Evolutionary conservation across 1,140 invertebrate genomes (phyloP), one percentile per base, ranked within the genome.

Genomic region (Diprion similis): DNA sequence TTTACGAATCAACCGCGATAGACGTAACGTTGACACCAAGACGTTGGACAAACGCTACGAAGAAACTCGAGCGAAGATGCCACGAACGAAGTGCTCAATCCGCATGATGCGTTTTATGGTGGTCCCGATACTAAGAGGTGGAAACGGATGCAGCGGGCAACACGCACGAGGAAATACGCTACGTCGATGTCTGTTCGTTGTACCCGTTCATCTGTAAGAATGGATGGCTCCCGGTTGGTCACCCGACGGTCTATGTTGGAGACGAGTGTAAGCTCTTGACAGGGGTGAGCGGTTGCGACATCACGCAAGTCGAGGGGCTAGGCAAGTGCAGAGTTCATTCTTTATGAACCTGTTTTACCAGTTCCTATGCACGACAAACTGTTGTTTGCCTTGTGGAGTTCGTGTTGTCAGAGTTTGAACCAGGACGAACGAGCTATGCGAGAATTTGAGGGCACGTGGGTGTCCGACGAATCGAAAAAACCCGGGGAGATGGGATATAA

Each of bases 401-500:
- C 74, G 1, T 82, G 79, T 46, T 72, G 65, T 11, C 68, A 75
- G 19, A 72, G 51, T 46, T n/a, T 68, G 71, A 71, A 71, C 7
- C 46, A 72, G 46, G 69, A 47, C 0, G 70, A 72, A 6, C 82
- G 82, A 70, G n/a, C 45, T 86, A 87, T 66, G 86, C 83, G n/a
- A n/a, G n/a, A n/a, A n/a, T n/a, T n/a, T n/a, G n/a, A n/a, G n/a
- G n/a, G n/a, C n/a, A n/a, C n/a, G 6, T 89, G 84, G 82, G 80
- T 83, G 0, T 76, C 78, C 10, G 78, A 83, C 18, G 87, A 89
- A 78, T 13, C 89, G 8, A 37, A 71, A 46, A 80, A 83, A 72
- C 86, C 88, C 0, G 37, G 84, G 0, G 68, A 81, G 45, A 74
- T 75, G 68, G 85, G 83, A 1, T 88, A 89, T 67, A 74, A 74